Evolutionary conservation across 2,888 invertebrate species (phyloP).

Genomic region (Lathronympha strigana): DNA sequence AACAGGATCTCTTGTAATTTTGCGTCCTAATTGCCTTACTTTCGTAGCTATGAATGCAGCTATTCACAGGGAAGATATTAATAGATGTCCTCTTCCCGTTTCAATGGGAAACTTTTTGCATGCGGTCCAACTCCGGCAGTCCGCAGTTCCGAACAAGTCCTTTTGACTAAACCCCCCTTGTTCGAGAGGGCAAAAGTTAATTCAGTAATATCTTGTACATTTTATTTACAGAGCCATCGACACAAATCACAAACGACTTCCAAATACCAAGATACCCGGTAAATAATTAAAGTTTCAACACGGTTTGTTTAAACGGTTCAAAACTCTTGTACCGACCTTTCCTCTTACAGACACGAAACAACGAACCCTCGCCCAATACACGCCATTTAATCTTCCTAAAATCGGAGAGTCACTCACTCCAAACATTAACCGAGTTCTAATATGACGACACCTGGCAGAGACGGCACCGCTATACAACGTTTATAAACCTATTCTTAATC

Average conservation of each 20-base stretch:
- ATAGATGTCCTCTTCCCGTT: slow-evolving; percentile 10
- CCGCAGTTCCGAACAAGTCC: slow-evolving; percentile 22
- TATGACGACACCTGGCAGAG: slow-evolving; percentile 45
- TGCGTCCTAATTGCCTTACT: slow-evolving; percentile 1
- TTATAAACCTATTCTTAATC: slow-evolving; percentile 12
- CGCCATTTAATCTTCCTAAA: slow-evolving; percentile 45
- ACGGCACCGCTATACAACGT: slow-evolving; percentile 42
- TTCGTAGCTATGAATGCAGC: neutral
- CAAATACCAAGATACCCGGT: slow-evolving; percentile 20
- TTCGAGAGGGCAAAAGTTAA: slow-evolving; percentile 28
- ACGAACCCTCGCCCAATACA: slow-evolving; percentile 33
- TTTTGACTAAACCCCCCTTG: slow-evolving; percentile 35
- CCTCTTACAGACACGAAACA: slow-evolving; percentile 40
- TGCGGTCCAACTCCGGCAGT: slow-evolving; percentile 16
- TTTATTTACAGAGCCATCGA: slow-evolving; percentile 23
- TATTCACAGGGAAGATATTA: slow-evolving; percentile 13
- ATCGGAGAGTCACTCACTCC: slow-evolving; percentile 41
- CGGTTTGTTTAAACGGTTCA: slow-evolving; percentile 24
- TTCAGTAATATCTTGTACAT: slow-evolving; percentile 31
- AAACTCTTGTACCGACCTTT: slow-evolving; percentile 26
- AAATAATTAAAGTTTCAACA: slow-evolving; percentile 29
- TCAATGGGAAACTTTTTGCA: slow-evolving; percentile 28
- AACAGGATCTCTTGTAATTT: neutral
- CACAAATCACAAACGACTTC: slow-evolving; percentile 7
- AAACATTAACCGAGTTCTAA: slow-evolving; percentile 41